phyloP scores from a whole-genome alignment of 2,113 vertebrate genomes.

The Nothoprocta perdicaria region DNA sequence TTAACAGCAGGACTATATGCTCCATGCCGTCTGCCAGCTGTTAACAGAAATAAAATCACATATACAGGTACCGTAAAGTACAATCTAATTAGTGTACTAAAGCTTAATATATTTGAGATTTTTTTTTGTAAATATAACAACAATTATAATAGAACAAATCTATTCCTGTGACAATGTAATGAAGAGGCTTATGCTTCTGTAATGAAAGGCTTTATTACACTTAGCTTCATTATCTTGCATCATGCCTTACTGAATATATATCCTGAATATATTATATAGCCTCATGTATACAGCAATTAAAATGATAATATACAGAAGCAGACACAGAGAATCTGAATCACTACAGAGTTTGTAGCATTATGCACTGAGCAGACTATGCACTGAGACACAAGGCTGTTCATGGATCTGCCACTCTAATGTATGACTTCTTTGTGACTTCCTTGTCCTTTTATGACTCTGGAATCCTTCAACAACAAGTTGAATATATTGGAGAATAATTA shows the following conservation, averaged over 20 bases:
- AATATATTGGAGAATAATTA: neutral
- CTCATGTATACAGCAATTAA: conserved; percentile 61
- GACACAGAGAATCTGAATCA: conserved; percentile 33
- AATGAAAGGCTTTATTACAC: conserved; percentile 47
- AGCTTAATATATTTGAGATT: conserved; percentile 68
- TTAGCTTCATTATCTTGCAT: conserved; percentile 43
- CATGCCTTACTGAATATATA: conserved; percentile 40
- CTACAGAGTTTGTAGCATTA: neutral
- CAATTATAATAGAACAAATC: conserved; percentile 70
- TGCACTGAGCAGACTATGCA: neutral
- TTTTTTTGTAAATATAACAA: conserved; percentile 75
- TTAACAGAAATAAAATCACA: conserved; percentile 32
- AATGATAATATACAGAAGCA: conserved; percentile 53
- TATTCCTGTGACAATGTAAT: conserved; percentile 47
- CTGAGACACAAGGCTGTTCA: neutral
- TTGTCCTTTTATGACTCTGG: neutral
- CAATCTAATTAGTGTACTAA: conserved; percentile 69
- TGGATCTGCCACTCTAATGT: neutral
- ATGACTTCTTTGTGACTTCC: neutral
- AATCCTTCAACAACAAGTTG: neutral
- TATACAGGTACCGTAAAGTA: conserved; percentile 55
- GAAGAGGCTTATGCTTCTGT: conserved; percentile 34
- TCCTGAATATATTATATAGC: conserved; percentile 44
- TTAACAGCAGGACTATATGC: conserved; percentile 45
- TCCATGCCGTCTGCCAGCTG: conserved; percentile 58